phyloP scores from a whole-genome alignment of 1,140 invertebrate genomes.

The Notospermus geniculatus region DNA sequence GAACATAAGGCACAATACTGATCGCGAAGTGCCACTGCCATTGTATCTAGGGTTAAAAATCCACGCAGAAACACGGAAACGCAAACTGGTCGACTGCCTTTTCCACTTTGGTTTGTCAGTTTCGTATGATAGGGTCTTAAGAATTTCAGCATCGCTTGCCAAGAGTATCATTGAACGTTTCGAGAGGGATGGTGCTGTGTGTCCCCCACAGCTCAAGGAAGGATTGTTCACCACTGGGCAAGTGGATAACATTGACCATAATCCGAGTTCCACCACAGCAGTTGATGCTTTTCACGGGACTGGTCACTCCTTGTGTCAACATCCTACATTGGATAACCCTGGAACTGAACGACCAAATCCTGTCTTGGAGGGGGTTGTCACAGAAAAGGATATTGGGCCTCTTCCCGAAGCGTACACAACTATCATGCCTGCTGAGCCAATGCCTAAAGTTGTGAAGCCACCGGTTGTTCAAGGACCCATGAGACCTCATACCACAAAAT shows the following conservation, averaged over 20 bases:
- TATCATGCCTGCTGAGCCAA: too few relatives aligned
- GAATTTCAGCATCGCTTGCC: conserved; percentile 15
- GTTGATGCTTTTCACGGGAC: conserved; percentile 31
- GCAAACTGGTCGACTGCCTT: conserved; percentile 17
- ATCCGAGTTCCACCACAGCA: conserved; percentile 31
- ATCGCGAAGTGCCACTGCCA: too few relatives aligned
- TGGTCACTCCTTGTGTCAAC: conserved; percentile 28
- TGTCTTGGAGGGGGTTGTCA: too few relatives aligned
- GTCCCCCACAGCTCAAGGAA: conserved; percentile 10
- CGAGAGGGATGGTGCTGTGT: conserved; percentile 17
- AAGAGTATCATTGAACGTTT: conserved; percentile 5
- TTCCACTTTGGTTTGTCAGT: conserved; percentile 20
- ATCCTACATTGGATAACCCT: conserved; percentile 8
- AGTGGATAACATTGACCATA: conserved; percentile 36
- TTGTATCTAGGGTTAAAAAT: too few relatives aligned
- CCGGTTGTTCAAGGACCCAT: too few relatives aligned
- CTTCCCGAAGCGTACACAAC: too few relatives aligned
- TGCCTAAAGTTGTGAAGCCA: too few relatives aligned
- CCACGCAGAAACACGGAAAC: conserved; percentile 13
- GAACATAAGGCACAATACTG: too few relatives aligned
- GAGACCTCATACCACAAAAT: too few relatives aligned
- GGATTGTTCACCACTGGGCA: conserved; percentile 26
- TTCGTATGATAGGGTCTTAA: conserved; percentile 24
- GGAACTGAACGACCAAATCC: not conserved
- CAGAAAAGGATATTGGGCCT: too few relatives aligned